Conservation (phyloP, 2,888 invertebrate species). For the Eucera pruinosa region DNA sequence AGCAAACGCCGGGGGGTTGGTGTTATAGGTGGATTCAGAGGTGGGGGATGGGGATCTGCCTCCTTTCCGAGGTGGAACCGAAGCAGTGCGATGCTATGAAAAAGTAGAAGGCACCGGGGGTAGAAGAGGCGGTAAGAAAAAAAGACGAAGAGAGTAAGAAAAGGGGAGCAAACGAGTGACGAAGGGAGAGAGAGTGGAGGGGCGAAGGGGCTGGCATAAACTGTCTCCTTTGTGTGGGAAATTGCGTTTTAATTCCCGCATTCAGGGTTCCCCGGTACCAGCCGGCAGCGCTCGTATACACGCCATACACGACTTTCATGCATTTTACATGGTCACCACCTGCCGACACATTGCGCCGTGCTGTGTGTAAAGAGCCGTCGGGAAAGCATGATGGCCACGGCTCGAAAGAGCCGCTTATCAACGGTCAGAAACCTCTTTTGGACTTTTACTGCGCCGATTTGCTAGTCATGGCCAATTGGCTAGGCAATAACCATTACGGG, state of each 20-base stretch:
- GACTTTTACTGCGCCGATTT: conserved; percentile 51
- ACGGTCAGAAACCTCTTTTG: conserved; percentile 43
- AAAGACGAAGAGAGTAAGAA: conserved; percentile 8
- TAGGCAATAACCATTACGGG: conserved; percentile 41
- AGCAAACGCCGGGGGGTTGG: conserved; percentile 74
- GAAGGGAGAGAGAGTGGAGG: conserved; percentile 31
- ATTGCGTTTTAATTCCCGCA: conserved; percentile 84
- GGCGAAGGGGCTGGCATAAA: conserved; percentile 78
- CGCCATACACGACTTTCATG: conserved; percentile 76
- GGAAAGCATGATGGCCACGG: conserved; percentile 39
- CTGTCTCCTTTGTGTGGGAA: conserved; percentile 83
- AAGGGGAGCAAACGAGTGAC: not conserved
- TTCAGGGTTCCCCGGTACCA: conserved; percentile 78
- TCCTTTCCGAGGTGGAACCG: conserved; percentile 1
- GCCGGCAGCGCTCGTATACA: conserved; percentile 72
- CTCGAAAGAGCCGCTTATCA: conserved; percentile 63
- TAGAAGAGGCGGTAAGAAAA: conserved; percentile 4
- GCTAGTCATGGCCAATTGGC: conserved; percentile 55
- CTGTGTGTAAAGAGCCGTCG: conserved; percentile 53
- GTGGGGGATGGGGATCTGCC: not conserved
- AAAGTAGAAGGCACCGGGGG: conserved; percentile 5
- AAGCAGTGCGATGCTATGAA: not conserved
- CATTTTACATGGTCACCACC: conserved; percentile 80
- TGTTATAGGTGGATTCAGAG: conserved; percentile 45
- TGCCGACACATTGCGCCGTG: conserved; percentile 64